These are phyloP conservation scores for Malurus melanocephalus DNA, from an alignment of 2,113 vertebrate genomes.

Conservation along the genomic window DNA sequence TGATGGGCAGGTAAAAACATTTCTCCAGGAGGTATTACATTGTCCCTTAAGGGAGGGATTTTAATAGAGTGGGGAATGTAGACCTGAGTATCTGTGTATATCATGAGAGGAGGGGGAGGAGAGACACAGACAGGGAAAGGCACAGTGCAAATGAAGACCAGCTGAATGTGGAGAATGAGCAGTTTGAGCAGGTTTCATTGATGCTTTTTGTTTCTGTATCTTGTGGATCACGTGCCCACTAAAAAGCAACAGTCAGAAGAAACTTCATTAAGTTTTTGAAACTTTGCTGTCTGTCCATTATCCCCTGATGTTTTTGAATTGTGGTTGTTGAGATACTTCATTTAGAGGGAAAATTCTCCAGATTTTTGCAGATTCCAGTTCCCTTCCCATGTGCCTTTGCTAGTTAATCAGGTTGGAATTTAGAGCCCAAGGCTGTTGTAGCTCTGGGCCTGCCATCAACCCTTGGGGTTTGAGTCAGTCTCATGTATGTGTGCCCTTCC, in stretches of 20 bases:
- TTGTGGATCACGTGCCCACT: background rate
- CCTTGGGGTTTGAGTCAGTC: background rate
- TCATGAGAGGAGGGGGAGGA: background rate
- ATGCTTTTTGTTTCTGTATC: background rate
- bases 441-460: background rate
- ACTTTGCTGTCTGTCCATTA: background rate
- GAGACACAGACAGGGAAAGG: background rate
- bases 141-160: background rate
- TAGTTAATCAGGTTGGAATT: background rate
- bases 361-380: background rate
- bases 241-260: background rate
- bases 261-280: background rate
- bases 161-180: background rate
- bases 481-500: background rate
- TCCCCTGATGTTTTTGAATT: background rate
- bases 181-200: background rate
- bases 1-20: conserved; percentile 86
- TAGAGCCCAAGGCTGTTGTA: background rate
- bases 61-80: background rate
- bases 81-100: background rate
- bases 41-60: background rate
- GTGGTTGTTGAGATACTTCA: background rate
- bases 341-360: fast-evolving
- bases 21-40: background rate
- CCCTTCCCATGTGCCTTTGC: background rate